Base-by-base conservation (phyloP, 2,888 invertebrate genomes). In the Ochlodes sylvanus region DNA sequence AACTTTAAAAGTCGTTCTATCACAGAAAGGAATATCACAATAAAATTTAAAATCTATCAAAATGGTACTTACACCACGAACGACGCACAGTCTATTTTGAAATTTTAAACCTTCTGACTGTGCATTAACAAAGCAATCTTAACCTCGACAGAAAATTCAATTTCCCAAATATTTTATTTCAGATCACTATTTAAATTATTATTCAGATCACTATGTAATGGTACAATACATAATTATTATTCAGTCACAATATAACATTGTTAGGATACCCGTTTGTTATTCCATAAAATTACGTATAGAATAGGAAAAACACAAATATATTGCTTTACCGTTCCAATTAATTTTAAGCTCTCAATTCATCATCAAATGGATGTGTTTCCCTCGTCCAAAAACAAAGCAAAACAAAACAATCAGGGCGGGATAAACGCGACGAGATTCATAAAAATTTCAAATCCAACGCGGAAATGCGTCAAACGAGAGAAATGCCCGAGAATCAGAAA, bases 401-500 rank as follows among this genome's bases (percentile, higher is more conserved):
- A 54, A 9, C 32, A n/a, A 32, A 54, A 54, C 32, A 54, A 54
- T 54, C 54, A 54, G 32, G 32, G n/a, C 17, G 54, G 54, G 50
- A 54, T 54, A 32, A n/a, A 54, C 32, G 14, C 7, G 10, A 32
- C 27, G 32, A 54, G 32, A n/a, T 54, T 54, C 54, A 32, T 54
- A 32, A 54, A 32, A 54, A 58, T 17, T 32, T 58, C 21, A 50
- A 50, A 52, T 42, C 52, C 44, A 17, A 42, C 9, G 34, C 54
- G 66, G 19, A 60, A 66, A 54, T 54, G 42, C 27, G 17, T 54
- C 5, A 41, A 54, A 54, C 32, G 19, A 50, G 32, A 66, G 41
- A 42, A 7, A 60, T 21, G 38, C 38, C 50, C 32, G 41, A 41
- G 21, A 63, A 65, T 58, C 52, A 32, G 41, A 52, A 60, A 60